Percentiles rank a stretch among this genome's conserved stretches.
phyloP scores from a whole-genome alignment of 2,888 invertebrate genomes.

The Amblyteles armatorius region DNA sequence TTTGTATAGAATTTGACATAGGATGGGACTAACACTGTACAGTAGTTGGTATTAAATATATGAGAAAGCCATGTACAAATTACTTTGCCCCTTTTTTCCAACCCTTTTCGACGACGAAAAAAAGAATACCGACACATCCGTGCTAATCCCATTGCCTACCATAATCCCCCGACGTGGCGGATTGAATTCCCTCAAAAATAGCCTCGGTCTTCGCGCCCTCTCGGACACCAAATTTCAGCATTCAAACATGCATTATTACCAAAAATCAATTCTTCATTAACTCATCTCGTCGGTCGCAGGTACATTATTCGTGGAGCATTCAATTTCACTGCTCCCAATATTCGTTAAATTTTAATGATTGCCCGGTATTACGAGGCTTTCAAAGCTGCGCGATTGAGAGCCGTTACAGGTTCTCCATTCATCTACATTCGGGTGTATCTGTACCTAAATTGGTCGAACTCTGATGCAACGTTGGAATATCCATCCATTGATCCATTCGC shows the following conservation, averaged over 20 bases:
- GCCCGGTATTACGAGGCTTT: background rate
- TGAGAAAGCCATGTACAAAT: no score
- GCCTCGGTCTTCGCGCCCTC: no score
- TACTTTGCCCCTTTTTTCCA: no score
- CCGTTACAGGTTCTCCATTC: slow-evolving; percentile 2
- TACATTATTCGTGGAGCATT: background rate
- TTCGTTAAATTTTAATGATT: slow-evolving; percentile 16
- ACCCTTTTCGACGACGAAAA: no score
- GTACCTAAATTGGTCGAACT: background rate
- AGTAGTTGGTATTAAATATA: no score
- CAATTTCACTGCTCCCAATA: background rate
- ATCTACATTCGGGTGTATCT: slow-evolving; percentile 9
- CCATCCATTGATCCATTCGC: background rate
- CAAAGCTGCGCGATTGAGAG: slow-evolving; percentile 12
- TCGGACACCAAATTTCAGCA: background rate
- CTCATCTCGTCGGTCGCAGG: background rate
- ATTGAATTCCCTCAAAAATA: background rate
- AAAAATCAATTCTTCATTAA: slow-evolving; percentile 1
- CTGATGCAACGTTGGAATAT: background rate
- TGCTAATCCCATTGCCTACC: no score
- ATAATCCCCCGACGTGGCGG: background rate
- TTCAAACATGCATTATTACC: background rate
- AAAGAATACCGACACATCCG: no score
- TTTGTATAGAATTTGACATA: no score
- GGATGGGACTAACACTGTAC: no score